These are phyloP conservation scores for Gallinago paraguaiae DNA, from an alignment of 2,113 vertebrate species.

Conservation along the genomic window DNA sequence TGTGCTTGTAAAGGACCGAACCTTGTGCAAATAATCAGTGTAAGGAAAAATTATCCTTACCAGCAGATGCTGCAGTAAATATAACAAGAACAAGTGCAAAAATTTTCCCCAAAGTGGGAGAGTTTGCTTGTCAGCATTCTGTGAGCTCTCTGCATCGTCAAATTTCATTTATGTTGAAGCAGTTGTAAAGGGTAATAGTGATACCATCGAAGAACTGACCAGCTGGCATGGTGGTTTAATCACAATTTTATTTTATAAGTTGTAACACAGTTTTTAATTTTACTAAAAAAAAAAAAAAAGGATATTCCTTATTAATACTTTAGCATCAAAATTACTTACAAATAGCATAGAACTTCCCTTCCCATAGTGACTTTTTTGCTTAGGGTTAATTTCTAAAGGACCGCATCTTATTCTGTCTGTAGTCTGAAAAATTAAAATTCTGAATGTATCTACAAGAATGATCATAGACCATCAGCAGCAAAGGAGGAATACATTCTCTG, in stretches of 20 bases:
- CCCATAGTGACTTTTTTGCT: neutral
- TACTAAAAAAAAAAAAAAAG: neutral
- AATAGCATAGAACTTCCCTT: neutral
- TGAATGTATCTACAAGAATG: conserved; percentile 9
- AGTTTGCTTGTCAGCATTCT: neutral
- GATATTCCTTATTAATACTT: neutral
- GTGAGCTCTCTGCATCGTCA: neutral
- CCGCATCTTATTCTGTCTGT: conserved; percentile 47
- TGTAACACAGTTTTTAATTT: neutral
- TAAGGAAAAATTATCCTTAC: neutral
- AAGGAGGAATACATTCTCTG: conserved; percentile 51
- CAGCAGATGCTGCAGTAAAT: neutral
- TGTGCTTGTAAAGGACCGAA: neutral
- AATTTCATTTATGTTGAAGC: conserved; percentile 16
- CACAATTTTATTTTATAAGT: conserved; percentile 7
- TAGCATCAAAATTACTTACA: neutral
- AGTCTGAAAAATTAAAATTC: conserved; percentile 59
- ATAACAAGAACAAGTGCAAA: neutral
- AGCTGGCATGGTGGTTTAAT: neutral
- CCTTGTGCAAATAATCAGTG: neutral
- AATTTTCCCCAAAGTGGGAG: neutral
- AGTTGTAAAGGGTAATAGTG: neutral
- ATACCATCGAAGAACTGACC: neutral
- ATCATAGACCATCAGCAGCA: conserved; percentile 44
- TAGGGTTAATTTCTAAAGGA: conserved; percentile 30